Conservation (phyloP, 37 sponge, comb jelly and placozoan genomes). For the Lycopodina hypogea region DNA sequence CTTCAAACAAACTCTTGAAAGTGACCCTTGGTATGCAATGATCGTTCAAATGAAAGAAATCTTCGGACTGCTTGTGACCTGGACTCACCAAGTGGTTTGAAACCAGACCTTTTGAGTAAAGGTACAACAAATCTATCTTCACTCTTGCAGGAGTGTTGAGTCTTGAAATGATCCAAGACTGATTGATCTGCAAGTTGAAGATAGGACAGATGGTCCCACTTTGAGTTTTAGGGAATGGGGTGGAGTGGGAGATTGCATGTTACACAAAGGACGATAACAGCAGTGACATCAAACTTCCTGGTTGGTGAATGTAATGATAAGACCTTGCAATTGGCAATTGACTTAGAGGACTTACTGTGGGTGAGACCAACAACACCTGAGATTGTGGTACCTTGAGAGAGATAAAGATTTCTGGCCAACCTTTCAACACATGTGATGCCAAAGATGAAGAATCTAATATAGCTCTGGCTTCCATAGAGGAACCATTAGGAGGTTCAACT, state of each 20-base stretch:
- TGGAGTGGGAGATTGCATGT: slow-evolving; percentile 37
- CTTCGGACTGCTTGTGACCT: slow-evolving; percentile 41
- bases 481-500: neutral
- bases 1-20: no score
- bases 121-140: no score
- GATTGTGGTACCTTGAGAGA: neutral
- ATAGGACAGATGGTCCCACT: no score
- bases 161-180: slow-evolving; percentile 31
- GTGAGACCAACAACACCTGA: neutral
- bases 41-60: no score
- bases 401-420: neutral
- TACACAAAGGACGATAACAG: slow-evolving; percentile 30
- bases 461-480: no score
- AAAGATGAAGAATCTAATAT: neutral
- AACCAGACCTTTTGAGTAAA: slow-evolving; percentile 18
- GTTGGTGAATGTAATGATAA: slow-evolving; percentile 9
- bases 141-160: no score
- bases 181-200: no score
- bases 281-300: slow-evolving; percentile 18
- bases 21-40: no score
- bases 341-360: neutral
- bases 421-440: neutral
- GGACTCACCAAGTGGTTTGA: slow-evolving; percentile 37
- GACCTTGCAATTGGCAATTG: no score
- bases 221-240: slow-evolving; percentile 9